phyloP scores from a whole-genome alignment of 2,797 vertebrate species.

The Atherinosoma microstoma region DNA sequence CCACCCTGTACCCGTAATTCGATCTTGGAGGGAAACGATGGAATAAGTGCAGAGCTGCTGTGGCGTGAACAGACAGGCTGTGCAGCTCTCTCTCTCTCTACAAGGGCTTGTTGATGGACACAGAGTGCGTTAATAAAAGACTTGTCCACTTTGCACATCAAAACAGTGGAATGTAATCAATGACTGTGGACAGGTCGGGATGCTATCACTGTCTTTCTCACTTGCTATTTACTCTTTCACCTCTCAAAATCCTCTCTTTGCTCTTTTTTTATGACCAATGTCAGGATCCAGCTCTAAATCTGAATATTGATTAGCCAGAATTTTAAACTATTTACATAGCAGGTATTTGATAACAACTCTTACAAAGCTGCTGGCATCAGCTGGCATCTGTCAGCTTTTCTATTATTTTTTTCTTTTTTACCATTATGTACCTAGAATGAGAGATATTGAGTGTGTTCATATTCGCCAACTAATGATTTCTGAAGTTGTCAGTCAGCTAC shows the following conservation, averaged over 20 bases:
- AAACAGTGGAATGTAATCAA: slow-evolving; percentile 84
- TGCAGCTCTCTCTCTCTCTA: slow-evolving; percentile 47
- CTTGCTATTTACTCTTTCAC: slow-evolving; percentile 19
- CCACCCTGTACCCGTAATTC: slow-evolving; percentile 76
- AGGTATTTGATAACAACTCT: slow-evolving; percentile 40
- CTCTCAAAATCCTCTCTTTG: slow-evolving; percentile 24
- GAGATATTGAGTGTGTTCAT: slow-evolving; percentile 46
- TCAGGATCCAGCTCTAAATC: slow-evolving; percentile 31
- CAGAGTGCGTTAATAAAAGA: slow-evolving; percentile 86
- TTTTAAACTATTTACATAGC: slow-evolving; percentile 35
- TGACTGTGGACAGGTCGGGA: slow-evolving; percentile 75
- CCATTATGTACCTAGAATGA: slow-evolving; percentile 42
- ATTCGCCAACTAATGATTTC: slow-evolving; percentile 46
- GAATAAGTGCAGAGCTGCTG: slow-evolving; percentile 78
- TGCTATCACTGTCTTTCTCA: slow-evolving; percentile 49
- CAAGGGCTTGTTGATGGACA: slow-evolving; percentile 82
- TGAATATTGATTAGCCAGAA: slow-evolving; percentile 27
- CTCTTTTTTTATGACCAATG: slow-evolving; percentile 33
- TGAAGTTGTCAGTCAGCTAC: slow-evolving; percentile 36
- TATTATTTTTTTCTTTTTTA: slow-evolving; percentile 12
- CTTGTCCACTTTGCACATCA: slow-evolving; percentile 82
- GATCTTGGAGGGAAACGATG: slow-evolving; percentile 79
- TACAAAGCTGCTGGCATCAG: slow-evolving; percentile 27
- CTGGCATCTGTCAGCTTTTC: slow-evolving; percentile 13
- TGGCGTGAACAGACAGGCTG: slow-evolving; percentile 63